These are phyloP conservation scores for Pheosia gnoma DNA, from an alignment of 2,888 invertebrate genomes.

Conservation along the genomic window DNA sequence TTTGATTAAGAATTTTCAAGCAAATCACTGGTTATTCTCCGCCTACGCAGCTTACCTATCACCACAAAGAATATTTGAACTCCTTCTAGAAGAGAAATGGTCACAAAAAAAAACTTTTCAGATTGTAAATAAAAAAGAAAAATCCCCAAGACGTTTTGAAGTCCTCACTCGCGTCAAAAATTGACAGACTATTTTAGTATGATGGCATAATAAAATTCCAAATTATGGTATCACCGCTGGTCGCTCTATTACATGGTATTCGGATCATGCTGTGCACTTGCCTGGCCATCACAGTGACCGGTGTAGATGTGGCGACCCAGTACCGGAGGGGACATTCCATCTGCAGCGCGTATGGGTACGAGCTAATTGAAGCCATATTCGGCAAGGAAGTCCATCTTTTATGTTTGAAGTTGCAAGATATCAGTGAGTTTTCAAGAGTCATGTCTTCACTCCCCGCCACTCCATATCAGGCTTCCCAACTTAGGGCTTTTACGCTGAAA, in stretches of 20 bases:
- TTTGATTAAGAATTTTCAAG: too few species aligned
- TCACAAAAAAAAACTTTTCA: too few species aligned
- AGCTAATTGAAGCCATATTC: constrained; percentile 59
- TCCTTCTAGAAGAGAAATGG: too few species aligned
- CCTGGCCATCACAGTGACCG: constrained; percentile 11
- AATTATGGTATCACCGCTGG: constrained; percentile 26
- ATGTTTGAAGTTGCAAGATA: constrained; percentile 56
- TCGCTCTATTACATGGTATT: neutral
- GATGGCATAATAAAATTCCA: constrained; percentile 30
- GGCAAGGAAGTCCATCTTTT: constrained; percentile 60
- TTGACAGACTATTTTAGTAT: constrained; percentile 14
- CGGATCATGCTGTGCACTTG: constrained; percentile 18
- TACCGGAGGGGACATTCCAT: constrained; percentile 20
- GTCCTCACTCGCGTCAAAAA: neutral
- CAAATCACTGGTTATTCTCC: too few species aligned
- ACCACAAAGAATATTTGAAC: too few species aligned
- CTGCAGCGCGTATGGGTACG: constrained; percentile 54
- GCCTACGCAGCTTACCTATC: too few species aligned
- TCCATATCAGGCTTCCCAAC: too few species aligned
- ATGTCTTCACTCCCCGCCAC: too few species aligned
- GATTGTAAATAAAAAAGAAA: neutral
- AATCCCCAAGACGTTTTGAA: too few species aligned
- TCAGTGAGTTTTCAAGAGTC: constrained; percentile 47
- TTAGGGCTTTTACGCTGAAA: too few species aligned
- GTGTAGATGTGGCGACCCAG: constrained; percentile 8